phyloP scores from a whole-genome alignment of 2,113 vertebrate genomes.

The Ia io region DNA sequence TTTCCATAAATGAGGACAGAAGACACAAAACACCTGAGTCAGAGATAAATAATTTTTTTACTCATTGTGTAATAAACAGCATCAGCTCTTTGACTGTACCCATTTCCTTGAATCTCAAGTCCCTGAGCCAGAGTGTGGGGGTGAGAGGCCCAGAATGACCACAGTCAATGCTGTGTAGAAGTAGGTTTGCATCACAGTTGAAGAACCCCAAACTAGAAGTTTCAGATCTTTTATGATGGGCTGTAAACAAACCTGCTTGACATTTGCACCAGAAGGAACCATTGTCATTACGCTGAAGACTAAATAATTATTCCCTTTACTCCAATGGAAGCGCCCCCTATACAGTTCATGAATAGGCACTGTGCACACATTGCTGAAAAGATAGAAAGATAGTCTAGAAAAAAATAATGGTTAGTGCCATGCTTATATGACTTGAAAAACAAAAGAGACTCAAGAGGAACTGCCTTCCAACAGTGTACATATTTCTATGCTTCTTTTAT shows the following conservation, averaged over 20 bases:
- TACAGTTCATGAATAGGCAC: not conserved
- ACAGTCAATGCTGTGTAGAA: not conserved
- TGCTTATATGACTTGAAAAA: not conserved
- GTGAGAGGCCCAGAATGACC: not conserved
- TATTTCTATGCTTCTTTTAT: not conserved
- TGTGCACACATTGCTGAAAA: not conserved
- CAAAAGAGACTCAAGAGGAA: not conserved
- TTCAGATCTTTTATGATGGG: not conserved
- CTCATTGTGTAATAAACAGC: not conserved
- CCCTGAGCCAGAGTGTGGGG: fast-evolving
- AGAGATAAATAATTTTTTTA: not conserved
- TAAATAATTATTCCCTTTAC: not conserved
- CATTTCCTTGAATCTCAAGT: not conserved
- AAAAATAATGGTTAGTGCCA: not conserved
- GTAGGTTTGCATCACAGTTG: not conserved
- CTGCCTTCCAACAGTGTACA: not conserved
- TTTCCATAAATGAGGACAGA: not conserved
- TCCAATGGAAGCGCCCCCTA: not conserved
- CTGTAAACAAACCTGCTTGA: not conserved
- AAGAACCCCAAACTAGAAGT: not conserved
- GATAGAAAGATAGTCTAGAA: not conserved
- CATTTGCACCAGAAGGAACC: not conserved
- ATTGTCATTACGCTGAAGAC: not conserved
- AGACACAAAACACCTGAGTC: not conserved
- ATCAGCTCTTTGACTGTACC: not conserved